Base-by-base conservation (phyloP, 2,888 invertebrate species). In the Athrips mouffetella region DNA sequence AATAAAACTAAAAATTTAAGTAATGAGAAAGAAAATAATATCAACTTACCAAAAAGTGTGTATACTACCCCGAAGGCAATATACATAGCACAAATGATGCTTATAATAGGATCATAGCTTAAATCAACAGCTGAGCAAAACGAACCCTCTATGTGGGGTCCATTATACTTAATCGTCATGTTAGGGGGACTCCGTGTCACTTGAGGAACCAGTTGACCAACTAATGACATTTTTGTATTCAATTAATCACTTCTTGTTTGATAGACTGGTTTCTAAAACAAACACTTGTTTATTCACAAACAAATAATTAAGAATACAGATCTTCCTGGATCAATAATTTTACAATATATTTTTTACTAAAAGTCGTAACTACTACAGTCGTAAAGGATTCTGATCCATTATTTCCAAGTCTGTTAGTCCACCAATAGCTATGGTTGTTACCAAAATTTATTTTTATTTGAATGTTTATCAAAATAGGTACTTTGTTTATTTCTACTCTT, bases 1-100 rank as follows among this genome's bases (percentile, higher is more conserved):
- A 7, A 25, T 25, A 5, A 25, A 25, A 25, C 27, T 7, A 25
- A 6, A 21, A 18, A 27, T 11, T 15, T 41, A 10, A 21, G 7
- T 48, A 50, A 31, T 51, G 45, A 44, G 45, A 4, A 15, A 33
- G 1, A 33, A 3, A 8, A 27, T 10, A 4, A 10, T 16, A 13
- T 10, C 2, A 20, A 88, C 92, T 91, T 82, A 95, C 95, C 96
- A 74, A 95, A 93, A 58, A 96, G 90, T 54, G 94, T 94, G 74
- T 95, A 96, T 50, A 96, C 91, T 59, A 96, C 91, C 52, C 96
- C 96, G 80, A 96, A 94, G 33, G 94, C 90, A 59, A 94, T 91
- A 70, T 93, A 93, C 88, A 93, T 91, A 53, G 91, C 91, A 76
- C 92, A 92, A 55, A 94, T 89, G 51, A 92, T 80, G 51, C 93